Conservation (phyloP, 2,113 vertebrate species). For the Hippocampus zosterae region DNA sequence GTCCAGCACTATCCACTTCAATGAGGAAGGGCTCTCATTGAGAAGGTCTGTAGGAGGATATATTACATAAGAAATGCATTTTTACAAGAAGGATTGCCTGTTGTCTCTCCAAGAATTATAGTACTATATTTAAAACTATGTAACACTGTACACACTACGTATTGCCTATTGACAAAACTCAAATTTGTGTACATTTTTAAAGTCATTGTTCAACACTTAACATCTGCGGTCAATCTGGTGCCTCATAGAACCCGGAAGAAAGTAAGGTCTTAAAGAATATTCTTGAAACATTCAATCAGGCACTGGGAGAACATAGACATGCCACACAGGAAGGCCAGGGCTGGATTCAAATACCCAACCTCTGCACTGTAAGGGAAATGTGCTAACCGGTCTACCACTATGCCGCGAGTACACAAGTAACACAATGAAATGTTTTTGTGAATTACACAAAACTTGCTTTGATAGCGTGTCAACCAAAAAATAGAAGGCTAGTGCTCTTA, state of each 20-base stretch:
- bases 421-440: too few species aligned
- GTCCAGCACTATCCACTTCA: slow-evolving; percentile 34
- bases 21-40: slow-evolving; percentile 23
- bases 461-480: too few species aligned
- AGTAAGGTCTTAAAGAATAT: neutral
- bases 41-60: slow-evolving; percentile 50
- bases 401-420: too few species aligned
- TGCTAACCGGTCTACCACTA: too few species aligned
- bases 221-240: neutral
- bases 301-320: too few species aligned
- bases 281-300: too few species aligned
- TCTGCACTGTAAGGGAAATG: too few species aligned
- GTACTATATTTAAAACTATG: slow-evolving; percentile 32
- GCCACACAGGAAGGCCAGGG: too few species aligned
- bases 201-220: neutral
- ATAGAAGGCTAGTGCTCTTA: too few species aligned
- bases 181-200: neutral
- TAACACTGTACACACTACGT: neutral
- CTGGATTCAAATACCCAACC: too few species aligned
- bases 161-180: neutral
- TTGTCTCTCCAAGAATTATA: slow-evolving; percentile 13
- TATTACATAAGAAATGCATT: slow-evolving; percentile 52
- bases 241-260: neutral
- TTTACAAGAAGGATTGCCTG: slow-evolving; percentile 7
- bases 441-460: too few species aligned